These are phyloP conservation scores for Moxostoma hubbsi DNA, from an alignment of 2,797 vertebrate species.

Conservation along the genomic window DNA sequence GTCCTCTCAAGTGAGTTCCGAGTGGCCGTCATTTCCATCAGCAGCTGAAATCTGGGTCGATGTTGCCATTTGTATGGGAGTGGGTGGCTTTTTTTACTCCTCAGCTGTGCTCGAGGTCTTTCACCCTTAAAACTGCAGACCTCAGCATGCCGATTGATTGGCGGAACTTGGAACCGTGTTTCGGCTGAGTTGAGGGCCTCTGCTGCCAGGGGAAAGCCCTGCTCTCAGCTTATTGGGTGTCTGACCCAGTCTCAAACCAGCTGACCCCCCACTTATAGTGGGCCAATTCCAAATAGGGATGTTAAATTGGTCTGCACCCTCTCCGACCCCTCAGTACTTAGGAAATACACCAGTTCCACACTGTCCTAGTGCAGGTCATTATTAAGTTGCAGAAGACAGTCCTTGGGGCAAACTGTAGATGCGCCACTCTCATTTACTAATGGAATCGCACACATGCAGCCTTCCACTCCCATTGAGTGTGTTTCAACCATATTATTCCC, in stretches of 20 bases:
- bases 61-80: constrained; percentile 13
- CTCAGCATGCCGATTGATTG: constrained; percentile 33
- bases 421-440: constrained; percentile 11
- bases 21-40: constrained; percentile 6
- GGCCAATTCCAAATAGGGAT: constrained; percentile 25
- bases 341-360: constrained; percentile 23
- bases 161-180: constrained; percentile 63
- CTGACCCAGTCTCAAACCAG: constrained; percentile 57
- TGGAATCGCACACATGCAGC: background rate
- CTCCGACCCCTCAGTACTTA: constrained; percentile 16
- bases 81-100: constrained; percentile 50
- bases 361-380: constrained; percentile 6
- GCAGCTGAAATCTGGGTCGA: constrained; percentile 62
- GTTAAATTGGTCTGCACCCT: constrained; percentile 12
- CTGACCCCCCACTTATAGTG: constrained; percentile 59
- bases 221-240: constrained; percentile 70
- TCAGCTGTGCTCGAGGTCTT: constrained; percentile 71
- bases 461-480: background rate
- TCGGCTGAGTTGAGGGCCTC: constrained; percentile 64
- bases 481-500: background rate
- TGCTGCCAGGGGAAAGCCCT: constrained; percentile 52
- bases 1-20: background rate
- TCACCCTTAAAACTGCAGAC: constrained; percentile 19
- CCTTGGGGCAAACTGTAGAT: background rate
- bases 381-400: constrained; percentile 7